A percentile compares a stretch with the other conserved stretches of the same genome.
phyloP scores from a whole-genome alignment of 2,797 vertebrate genomes.

The Enteromius afrohamiltoni region DNA sequence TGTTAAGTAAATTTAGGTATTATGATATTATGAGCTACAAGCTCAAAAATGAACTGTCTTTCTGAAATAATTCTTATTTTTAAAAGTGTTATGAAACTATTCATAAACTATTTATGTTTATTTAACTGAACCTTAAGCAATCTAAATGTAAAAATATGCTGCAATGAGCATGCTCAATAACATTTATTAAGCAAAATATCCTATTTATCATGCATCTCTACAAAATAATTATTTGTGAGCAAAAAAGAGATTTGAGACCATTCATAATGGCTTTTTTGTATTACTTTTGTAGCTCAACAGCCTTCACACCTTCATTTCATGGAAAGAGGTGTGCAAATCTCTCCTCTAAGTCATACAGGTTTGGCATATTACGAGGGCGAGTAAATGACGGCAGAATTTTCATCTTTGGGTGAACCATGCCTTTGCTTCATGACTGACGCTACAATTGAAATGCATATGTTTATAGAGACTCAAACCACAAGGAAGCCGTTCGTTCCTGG shows the following conservation, averaged over 20 bases:
- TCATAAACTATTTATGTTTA: not conserved
- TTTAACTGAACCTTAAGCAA: not conserved
- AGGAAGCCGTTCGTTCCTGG: constrained; percentile 3
- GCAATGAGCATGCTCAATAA: not conserved
- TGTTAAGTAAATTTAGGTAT: not conserved
- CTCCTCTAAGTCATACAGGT: not conserved
- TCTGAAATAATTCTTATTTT: not conserved
- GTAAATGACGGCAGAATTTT: not conserved
- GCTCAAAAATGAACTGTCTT: not conserved
- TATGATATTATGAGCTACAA: not conserved
- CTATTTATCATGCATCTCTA: not conserved
- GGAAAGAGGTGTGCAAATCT: not conserved
- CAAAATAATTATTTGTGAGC: not conserved
- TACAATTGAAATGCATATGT: not conserved
- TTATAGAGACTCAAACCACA: not conserved
- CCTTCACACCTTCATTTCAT: not conserved
- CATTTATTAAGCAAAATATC: not conserved
- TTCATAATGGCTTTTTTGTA: not conserved
- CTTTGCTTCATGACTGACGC: not conserved
- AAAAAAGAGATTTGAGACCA: not conserved
- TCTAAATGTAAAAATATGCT: not conserved
- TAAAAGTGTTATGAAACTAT: not conserved
- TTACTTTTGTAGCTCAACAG: constrained; percentile 2
- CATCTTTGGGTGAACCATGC: constrained; percentile 9
- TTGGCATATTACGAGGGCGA: not conserved